These are phyloP conservation scores for Osmerus eperlanus DNA, from an alignment of 2,113 vertebrate genomes.

Conservation along the genomic window DNA sequence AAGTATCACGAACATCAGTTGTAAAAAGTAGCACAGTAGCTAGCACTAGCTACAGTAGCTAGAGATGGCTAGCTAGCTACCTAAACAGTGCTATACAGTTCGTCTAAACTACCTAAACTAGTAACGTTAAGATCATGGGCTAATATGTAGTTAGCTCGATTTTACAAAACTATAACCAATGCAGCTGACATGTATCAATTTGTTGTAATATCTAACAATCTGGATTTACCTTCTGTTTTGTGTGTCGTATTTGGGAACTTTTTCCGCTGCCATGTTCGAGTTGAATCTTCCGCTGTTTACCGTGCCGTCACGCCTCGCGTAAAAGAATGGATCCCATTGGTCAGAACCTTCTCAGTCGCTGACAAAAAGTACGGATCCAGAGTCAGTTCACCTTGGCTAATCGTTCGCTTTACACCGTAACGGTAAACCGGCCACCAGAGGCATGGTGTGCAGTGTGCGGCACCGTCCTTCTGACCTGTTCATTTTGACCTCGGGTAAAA, in stretches of 20 bases:
- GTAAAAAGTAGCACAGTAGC: not conserved
- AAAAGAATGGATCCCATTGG: not conserved
- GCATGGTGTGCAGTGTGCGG: no score
- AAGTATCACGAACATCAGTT: not conserved
- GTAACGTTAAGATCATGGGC: not conserved
- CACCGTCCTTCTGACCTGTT: no score
- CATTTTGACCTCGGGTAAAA: no score
- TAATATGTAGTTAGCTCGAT: no score
- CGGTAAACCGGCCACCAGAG: no score
- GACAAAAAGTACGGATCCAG: no score
- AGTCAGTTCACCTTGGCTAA: no score
- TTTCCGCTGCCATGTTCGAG: constrained; percentile 71
- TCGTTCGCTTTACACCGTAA: no score
- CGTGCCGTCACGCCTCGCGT: not conserved
- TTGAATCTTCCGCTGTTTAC: constrained; percentile 70
- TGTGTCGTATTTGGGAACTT: constrained; percentile 59
- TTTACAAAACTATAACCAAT: no score
- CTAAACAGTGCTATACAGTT: no score
- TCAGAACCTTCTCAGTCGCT: not conserved
- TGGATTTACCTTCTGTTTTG: constrained; percentile 60
- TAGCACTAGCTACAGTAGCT: not conserved
- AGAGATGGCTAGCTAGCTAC: not conserved
- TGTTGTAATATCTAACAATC: not conserved
- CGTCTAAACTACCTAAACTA: not conserved
- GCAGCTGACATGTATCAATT: not conserved